Percentiles rank a stretch among this genome's conserved stretches.
phyloP scores from a whole-genome alignment of 64 coral and sea anemone genomes.

The Montipora foliosa region DNA sequence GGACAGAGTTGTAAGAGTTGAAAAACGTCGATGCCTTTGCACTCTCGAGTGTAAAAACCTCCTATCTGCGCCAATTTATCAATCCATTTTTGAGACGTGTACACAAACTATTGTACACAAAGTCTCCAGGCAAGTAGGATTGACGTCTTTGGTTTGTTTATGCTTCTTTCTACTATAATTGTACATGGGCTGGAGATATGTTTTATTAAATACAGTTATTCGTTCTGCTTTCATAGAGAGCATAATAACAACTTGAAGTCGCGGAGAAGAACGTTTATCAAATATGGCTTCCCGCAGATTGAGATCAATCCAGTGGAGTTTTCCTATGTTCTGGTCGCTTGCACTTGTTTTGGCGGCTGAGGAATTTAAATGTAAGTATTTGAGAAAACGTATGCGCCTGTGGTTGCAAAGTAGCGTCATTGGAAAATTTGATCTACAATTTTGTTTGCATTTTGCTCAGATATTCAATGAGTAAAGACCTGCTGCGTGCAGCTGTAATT shows the following conservation, averaged over 20 bases:
- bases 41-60: no score
- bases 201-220: background rate
- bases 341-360: background rate
- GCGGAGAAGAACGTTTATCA: background rate
- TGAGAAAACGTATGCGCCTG: background rate
- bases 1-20: no score
- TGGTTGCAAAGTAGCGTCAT: no score
- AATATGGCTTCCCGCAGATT: background rate
- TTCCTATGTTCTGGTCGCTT: background rate
- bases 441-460: no score
- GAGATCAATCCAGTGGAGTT: background rate
- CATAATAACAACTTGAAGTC: background rate
- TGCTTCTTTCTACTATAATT: no score
- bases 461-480: no score
- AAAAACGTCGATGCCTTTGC: no score
- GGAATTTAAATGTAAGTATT: background rate
- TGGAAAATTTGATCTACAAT: no score
- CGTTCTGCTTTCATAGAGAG: background rate
- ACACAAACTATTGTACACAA: background rate
- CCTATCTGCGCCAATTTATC: no score
- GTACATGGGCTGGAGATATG: no score
- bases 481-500: no score
- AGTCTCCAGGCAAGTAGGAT: background rate
- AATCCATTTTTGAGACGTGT: no score
- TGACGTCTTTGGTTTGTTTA: background rate